A percentile compares a stretch with the other conserved stretches of the same genome.
Evolutionary conservation across 2,888 invertebrate genomes (phyloP).

Genomic region (Parnassius glacialis): DNA sequence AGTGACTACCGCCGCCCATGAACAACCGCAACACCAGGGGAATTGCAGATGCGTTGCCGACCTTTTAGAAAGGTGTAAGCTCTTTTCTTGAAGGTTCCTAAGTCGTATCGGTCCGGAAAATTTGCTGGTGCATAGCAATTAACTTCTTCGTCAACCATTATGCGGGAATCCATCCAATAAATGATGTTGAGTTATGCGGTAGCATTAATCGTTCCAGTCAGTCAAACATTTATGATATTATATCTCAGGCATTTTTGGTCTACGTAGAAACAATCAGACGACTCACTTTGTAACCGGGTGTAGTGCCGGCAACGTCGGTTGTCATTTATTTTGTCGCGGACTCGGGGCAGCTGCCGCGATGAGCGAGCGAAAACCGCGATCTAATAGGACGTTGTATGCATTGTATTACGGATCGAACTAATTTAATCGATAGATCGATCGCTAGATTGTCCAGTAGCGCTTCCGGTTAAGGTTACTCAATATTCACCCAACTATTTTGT

Average conservation of each 20-base stretch:
- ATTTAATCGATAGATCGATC: constrained; percentile 74
- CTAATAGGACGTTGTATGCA: constrained; percentile 68
- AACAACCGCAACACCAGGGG: too few species aligned
- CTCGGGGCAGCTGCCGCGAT: constrained; percentile 61
- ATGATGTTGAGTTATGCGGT: neutral
- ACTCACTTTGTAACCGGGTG: constrained; percentile 13
- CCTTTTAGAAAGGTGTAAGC: too few species aligned
- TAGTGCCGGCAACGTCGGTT: constrained; percentile 12
- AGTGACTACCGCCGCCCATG: too few species aligned
- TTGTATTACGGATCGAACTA: constrained; percentile 71
- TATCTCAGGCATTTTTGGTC: constrained; percentile 9
- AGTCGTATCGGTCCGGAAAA: too few species aligned
- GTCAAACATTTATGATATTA: constrained; percentile 7
- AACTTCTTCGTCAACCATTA: too few species aligned
- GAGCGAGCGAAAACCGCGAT: constrained; percentile 68
- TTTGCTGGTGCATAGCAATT: too few species aligned
- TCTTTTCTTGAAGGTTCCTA: too few species aligned
- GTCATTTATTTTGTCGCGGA: constrained; percentile 36
- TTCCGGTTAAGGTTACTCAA: constrained; percentile 77
- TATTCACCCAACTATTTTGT: constrained; percentile 60
- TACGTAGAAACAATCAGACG: neutral
- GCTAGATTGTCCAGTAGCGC: constrained; percentile 73
- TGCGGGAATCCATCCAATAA: too few species aligned
- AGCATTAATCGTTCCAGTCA: neutral
- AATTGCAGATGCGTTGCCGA: too few species aligned